A percentile compares a stretch with the other conserved stretches of the same genome.
phyloP scores from a whole-genome alignment of 2,113 vertebrate species.

The Limnothrissa miodon region DNA sequence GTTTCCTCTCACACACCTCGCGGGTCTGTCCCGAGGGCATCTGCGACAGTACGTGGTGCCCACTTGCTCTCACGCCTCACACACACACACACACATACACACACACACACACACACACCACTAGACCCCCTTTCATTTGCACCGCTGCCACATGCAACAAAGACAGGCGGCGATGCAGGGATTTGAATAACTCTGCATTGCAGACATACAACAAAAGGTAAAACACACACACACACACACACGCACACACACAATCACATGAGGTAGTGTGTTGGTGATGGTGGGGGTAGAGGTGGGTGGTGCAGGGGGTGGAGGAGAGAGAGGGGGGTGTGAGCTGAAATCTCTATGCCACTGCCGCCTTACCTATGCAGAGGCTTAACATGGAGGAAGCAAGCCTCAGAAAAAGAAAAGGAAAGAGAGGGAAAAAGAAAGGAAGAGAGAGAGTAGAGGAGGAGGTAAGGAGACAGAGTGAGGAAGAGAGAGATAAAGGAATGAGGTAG shows the following conservation, averaged over 20 bases:
- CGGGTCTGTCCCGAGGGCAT: not conserved
- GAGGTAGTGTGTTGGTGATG: not conserved
- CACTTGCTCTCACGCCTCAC: not conserved
- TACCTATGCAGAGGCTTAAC: slow-evolving; percentile 49
- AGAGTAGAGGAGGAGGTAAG: too few relatives aligned
- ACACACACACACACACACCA: slow-evolving; percentile 32
- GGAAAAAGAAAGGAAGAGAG: slow-evolving; percentile 30
- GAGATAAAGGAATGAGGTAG: slow-evolving; percentile 55
- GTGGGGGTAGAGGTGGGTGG: not conserved
- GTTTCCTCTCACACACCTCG: slow-evolving; percentile 31
- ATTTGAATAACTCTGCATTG: slow-evolving; percentile 73
- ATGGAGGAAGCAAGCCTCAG: slow-evolving; percentile 49
- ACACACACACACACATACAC: slow-evolving; percentile 1
- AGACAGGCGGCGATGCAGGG: slow-evolving; percentile 49
- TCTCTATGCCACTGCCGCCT: slow-evolving; percentile 49
- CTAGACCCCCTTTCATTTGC: slow-evolving; percentile 58
- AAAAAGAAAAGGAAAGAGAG: slow-evolving; percentile 37
- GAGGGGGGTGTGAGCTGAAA: slow-evolving; percentile 43
- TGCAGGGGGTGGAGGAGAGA: not conserved
- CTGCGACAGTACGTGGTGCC: not conserved
- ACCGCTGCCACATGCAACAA: slow-evolving; percentile 49
- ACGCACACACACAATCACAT: not conserved
- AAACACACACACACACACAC: slow-evolving; percentile 19
- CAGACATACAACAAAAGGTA: slow-evolving; percentile 63
- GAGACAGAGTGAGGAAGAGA: slow-evolving; percentile 36